phyloP scores from a whole-genome alignment of 2,888 invertebrate genomes.

The Lordiphosa fenestrarum region DNA sequence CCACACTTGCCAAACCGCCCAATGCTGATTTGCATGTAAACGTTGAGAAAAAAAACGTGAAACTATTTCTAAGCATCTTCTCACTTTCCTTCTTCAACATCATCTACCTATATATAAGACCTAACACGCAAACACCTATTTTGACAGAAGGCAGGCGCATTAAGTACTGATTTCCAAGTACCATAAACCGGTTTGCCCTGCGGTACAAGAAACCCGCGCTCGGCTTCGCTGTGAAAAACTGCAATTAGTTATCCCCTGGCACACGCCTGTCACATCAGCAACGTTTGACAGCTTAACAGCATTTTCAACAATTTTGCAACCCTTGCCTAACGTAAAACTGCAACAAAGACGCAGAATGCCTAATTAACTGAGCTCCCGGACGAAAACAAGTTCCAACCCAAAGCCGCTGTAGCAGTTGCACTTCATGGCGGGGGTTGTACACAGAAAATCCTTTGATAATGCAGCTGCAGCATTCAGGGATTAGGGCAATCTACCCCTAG shows the following conservation, averaged over 20 bases:
- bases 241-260: slow-evolving; percentile 64
- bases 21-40: too few relatives aligned
- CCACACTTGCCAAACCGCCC: too few relatives aligned
- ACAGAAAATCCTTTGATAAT: slow-evolving; percentile 49
- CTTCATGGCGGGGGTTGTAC: slow-evolving; percentile 36
- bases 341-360: slow-evolving; percentile 62
- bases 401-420: slow-evolving; percentile 36
- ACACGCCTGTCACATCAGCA: slow-evolving; percentile 57
- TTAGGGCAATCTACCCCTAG: slow-evolving; percentile 38
- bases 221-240: slow-evolving; percentile 35
- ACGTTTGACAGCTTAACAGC: slow-evolving; percentile 55
- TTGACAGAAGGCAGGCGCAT: slow-evolving; percentile 18
- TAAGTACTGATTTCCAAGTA: background rate
- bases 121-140: slow-evolving; percentile 21
- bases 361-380: slow-evolving; percentile 57
- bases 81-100: background rate
- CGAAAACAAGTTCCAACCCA: slow-evolving; percentile 15
- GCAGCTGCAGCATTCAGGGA: slow-evolving; percentile 51
- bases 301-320: slow-evolving; percentile 35
- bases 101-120: background rate
- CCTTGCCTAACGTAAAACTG: slow-evolving; percentile 47
- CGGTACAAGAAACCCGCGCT: slow-evolving; percentile 1
- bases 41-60: too few relatives aligned
- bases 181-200: slow-evolving; percentile 37
- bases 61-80: too few relatives aligned